Evolutionary conservation across 2,888 invertebrate genomes (phyloP).

Genomic region (Machimus rusticus): DNA sequence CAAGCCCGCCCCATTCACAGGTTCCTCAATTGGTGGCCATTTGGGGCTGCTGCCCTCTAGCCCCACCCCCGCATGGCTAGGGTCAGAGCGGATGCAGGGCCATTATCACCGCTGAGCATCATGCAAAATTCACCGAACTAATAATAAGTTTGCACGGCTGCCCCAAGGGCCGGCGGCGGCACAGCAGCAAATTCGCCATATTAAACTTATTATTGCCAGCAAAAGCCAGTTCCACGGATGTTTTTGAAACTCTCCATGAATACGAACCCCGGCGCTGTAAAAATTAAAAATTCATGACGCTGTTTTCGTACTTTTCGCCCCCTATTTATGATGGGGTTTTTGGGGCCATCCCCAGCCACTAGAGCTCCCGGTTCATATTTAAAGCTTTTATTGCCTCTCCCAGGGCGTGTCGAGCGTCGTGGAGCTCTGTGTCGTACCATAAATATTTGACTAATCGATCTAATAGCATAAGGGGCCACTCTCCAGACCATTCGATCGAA

Average conservation of each 20-base stretch:
- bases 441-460: conserved; percentile 47
- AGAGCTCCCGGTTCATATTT: conserved; percentile 1
- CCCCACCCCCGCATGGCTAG: neutral
- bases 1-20: neutral
- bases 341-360: neutral
- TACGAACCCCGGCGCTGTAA: conserved; percentile 39
- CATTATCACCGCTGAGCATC: neutral
- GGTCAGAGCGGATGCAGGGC: neutral
- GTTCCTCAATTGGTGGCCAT: neutral
- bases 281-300: conserved; percentile 47
- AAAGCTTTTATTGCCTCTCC: conserved; percentile 7
- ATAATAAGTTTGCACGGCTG: conserved; percentile 3
- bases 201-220: neutral
- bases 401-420: neutral
- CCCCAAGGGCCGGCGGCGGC: neutral
- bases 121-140: conserved; percentile 1
- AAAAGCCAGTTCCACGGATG: neutral
- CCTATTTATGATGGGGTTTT: neutral
- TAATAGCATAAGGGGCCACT: conserved; percentile 37
- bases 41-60: neutral
- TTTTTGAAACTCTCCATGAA: neutral
- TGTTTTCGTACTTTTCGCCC: conserved; percentile 25
- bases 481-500: neutral
- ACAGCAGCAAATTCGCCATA: neutral
- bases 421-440: conserved; percentile 40